Conservation (phyloP, 2,113 vertebrate species). For the Eulemur macaco region DNA sequence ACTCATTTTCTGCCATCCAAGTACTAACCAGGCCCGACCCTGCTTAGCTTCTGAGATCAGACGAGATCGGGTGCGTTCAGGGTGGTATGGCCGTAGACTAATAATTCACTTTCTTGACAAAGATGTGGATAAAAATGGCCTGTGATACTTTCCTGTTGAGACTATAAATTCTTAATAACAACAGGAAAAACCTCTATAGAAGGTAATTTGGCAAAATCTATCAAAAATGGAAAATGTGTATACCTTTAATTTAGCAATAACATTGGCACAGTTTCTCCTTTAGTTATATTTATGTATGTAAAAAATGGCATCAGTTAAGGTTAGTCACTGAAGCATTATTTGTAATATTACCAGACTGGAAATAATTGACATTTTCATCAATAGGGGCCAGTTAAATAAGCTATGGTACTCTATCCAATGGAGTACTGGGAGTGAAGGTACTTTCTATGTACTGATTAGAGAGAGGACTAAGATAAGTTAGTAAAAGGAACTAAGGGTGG, state of each 20-base stretch:
- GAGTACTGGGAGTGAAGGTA: not conserved
- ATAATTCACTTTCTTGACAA: not conserved
- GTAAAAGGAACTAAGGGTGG: not conserved
- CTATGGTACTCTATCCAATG: not conserved
- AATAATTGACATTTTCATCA: not conserved
- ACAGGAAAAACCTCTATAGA: not conserved
- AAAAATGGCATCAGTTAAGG: not conserved
- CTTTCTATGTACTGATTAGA: not conserved
- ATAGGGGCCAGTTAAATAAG: not conserved
- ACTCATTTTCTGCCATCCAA: not conserved
- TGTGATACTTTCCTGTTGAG: not conserved
- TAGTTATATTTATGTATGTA: not conserved
- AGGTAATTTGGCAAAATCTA: not conserved
- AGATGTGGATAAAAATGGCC: not conserved
- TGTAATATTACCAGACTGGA: not conserved
- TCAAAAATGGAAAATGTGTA: not conserved
- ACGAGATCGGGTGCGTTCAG: no score
- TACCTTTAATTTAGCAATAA: not conserved
- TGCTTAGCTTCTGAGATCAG: no score
- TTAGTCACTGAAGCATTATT: not conserved
- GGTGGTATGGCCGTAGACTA: no score
- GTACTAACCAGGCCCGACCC: no score
- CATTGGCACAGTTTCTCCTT: not conserved
- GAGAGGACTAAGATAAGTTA: not conserved
- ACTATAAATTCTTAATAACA: not conserved